Base-by-base conservation (phyloP, 2,888 invertebrate species). In the Macrophya annulata region DNA sequence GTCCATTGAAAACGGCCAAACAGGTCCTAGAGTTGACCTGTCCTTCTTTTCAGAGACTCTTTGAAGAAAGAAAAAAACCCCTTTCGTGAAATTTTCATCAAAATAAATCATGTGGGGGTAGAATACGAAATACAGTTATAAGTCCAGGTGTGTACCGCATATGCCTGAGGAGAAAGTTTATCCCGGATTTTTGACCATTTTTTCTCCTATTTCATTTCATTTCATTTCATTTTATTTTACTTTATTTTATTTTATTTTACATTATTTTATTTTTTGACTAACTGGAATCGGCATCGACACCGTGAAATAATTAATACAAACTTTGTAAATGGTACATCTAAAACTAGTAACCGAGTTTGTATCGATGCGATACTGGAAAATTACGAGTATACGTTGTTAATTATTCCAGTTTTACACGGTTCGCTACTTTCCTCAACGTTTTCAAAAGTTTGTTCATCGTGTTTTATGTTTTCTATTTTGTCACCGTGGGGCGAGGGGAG, bases 21-120 rank as follows among this genome's bases (percentile, higher is more conserved):
- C 91, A 91, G 91, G 89, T 89, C 89, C 87, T 90, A 88, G 88
- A 88, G 91, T 90, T 93, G 93, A 93, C 93, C 93, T 93, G 93
- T 93, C 90, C 90, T 88, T 89, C 87, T 87, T 87, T 90, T 90
- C 88, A 90, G 88, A 90, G 62, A 84, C 77, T 45, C 86, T 85
- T 87, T 86, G 87, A 55, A 31, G 31, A 3, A 31, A 3, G 31
- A 31, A 31, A 85, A 89, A 91, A 91, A 92, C 90, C 92, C 93
- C 91, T 92, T 93, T 92, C 90, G 88, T 90, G 74, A 89, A 90
- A 91, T 93, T 91, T 91, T 90, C 89, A 92, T 93, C 92, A 90
- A 92, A 92, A 92, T 92, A 92, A 93, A 93, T 93, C 93, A 92
- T 90, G 90, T 89, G 90, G 89, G 88, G 89, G 88, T 90, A 83